Conservation (phyloP, 1,140 invertebrate genomes). For the Gonioctena quinquepunctata region DNA sequence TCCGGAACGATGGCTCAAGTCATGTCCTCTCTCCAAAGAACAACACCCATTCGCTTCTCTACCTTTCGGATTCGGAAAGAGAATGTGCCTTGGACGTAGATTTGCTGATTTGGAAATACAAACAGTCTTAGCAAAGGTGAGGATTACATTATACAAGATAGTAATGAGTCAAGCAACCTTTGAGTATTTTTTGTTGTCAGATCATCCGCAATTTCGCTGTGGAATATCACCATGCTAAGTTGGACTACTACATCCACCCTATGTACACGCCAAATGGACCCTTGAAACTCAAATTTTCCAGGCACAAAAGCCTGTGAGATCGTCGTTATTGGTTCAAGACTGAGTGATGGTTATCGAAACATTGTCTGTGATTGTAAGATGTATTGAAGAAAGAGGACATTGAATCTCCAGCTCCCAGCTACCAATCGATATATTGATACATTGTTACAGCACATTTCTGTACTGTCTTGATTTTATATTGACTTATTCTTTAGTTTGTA, state of each 20-base stretch:
- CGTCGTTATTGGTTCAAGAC: too few relatives aligned
- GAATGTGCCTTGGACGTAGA: constrained; percentile 75
- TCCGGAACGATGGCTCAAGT: constrained; percentile 80
- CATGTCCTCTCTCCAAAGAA: constrained; percentile 19
- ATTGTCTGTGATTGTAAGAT: too few relatives aligned
- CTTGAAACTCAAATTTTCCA: constrained; percentile 61
- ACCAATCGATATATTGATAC: too few relatives aligned
- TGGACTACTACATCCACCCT: constrained; percentile 72
- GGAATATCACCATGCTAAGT: constrained; percentile 66
- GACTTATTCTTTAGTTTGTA: too few relatives aligned
- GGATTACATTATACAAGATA: too few relatives aligned
- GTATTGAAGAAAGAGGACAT: too few relatives aligned
- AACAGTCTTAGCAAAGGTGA: constrained; percentile 68
- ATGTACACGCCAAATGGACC: constrained; percentile 78
- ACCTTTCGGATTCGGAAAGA: constrained; percentile 74
- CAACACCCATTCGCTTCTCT: constrained; percentile 69
- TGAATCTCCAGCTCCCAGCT: too few relatives aligned
- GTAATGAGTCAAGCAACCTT: too few relatives aligned
- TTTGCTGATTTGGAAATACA: constrained; percentile 78
- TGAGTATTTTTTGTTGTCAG: constrained; percentile 58
- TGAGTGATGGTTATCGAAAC: too few relatives aligned
- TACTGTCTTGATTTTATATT: too few relatives aligned
- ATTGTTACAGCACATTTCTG: too few relatives aligned
- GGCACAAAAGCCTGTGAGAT: background rate
- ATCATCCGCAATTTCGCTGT: constrained; percentile 69